Percentiles rank a stretch among this genome's conserved stretches.
Conservation (phyloP, 2,113 vertebrate species). For the Clinocottus analis region DNA sequence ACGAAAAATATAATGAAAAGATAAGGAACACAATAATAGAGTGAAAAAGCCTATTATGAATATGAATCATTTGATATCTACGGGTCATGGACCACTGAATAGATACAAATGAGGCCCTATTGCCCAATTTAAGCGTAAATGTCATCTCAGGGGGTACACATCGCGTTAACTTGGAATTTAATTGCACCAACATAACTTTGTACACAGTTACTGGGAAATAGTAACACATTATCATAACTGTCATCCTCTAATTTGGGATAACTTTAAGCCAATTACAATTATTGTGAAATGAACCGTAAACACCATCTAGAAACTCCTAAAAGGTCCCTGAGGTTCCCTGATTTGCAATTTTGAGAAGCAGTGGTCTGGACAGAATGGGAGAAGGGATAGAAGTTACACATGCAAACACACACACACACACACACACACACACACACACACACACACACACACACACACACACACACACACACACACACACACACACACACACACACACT, state of each 20-base stretch:
- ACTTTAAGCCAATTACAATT: not conserved
- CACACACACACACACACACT: slow-evolving; percentile 12
- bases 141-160: not conserved
- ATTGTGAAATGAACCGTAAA: slow-evolving; percentile 6
- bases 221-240: slow-evolving; percentile 3
- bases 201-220: not conserved
- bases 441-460: slow-evolving; percentile 14
- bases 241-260: slow-evolving; percentile 2
- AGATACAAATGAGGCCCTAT: not conserved
- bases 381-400: slow-evolving; percentile 2
- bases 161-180: not conserved
- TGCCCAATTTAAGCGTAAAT: not conserved
- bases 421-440: slow-evolving; percentile 7
- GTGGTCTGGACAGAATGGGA: slow-evolving; percentile 1
- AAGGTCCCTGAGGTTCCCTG: not conserved
- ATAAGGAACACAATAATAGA: not conserved
- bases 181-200: not conserved
- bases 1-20: not conserved
- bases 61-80: not conserved
- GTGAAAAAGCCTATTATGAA: not conserved
- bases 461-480: slow-evolving; percentile 2
- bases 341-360: slow-evolving; percentile 19
- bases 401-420: slow-evolving; percentile 9
- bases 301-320: not conserved
- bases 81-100: not conserved